These are phyloP conservation scores for Rhagoletis pomonella DNA, from an alignment of 1,140 invertebrate genomes.

Conservation along the genomic window DNA sequence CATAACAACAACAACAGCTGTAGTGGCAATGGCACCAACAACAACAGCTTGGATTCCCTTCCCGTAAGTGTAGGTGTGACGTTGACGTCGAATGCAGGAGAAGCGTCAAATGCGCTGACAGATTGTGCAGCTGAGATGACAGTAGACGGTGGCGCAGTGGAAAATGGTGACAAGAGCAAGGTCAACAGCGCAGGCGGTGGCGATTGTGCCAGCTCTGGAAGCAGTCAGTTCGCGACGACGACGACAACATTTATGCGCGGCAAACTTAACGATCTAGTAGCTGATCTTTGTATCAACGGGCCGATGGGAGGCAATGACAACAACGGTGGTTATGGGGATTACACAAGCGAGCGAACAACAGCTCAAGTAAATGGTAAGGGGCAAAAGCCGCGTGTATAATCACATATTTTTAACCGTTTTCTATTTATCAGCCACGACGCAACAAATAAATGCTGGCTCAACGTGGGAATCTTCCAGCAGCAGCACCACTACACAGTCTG, in stretches of 20 bases:
- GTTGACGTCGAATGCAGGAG: slow-evolving; percentile 48
- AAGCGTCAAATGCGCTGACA: slow-evolving; percentile 55
- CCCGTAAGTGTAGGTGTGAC: slow-evolving; percentile 56
- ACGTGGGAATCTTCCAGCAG: slow-evolving; percentile 21
- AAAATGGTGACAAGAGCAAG: neutral
- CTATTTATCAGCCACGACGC: neutral
- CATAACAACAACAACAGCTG: slow-evolving; percentile 59
- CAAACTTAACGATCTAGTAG: slow-evolving; percentile 66
- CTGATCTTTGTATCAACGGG: slow-evolving; percentile 64
- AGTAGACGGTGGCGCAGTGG: neutral
- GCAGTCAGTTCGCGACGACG: neutral
- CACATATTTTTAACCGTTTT: too few relatives aligned
- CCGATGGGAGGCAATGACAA: neutral
- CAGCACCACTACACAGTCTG: slow-evolving; percentile 35
- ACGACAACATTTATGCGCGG: slow-evolving; percentile 44
- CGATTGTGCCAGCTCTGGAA: neutral
- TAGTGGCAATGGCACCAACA: slow-evolving; percentile 22
- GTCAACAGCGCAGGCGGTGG: slow-evolving; percentile 7
- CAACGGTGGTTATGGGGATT: slow-evolving; percentile 59
- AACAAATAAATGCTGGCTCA: slow-evolving; percentile 33
- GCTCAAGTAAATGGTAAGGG: slow-evolving; percentile 17
- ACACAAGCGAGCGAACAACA: slow-evolving; percentile 54
- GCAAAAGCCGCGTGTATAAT: too few relatives aligned
- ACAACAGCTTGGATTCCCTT: slow-evolving; percentile 57
- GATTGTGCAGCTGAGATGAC: neutral